Conservation (phyloP, 2,113 vertebrate genomes). For the Crotalus viridis region DNA sequence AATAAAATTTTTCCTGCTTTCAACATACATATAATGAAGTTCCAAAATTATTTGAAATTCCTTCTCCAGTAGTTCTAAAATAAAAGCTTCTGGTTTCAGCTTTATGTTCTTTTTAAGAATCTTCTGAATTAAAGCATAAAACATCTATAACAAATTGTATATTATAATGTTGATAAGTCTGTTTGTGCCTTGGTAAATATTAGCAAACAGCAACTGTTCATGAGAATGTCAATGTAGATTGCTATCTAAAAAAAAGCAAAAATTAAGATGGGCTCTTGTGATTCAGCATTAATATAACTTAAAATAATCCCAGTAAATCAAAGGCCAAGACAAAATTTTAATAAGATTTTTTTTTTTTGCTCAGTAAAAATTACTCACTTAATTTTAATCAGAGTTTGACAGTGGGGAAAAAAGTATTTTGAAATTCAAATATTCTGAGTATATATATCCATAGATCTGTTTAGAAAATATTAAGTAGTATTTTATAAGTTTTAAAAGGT, state of each 20-base stretch:
- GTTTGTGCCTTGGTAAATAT: background rate
- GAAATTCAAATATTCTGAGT: background rate
- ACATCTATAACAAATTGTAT: constrained; percentile 25
- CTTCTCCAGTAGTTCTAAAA: background rate
- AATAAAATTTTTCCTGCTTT: background rate
- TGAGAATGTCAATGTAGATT: constrained; percentile 41
- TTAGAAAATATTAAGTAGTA: background rate
- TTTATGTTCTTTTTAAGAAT: background rate
- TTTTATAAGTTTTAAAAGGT: background rate
- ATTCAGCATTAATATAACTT: constrained; percentile 25
- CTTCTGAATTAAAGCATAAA: background rate
- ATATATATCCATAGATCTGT: background rate
- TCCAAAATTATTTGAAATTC: background rate
- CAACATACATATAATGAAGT: background rate
- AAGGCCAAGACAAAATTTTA: constrained; percentile 5
- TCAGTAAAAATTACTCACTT: constrained; percentile 1
- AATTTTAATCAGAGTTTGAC: background rate
- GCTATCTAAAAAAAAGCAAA: constrained; percentile 36
- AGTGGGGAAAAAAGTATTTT: background rate
- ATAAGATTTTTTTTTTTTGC: background rate
- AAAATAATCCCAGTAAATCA: constrained; percentile 25
- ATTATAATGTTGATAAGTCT: constrained; percentile 43
- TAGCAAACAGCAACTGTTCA: background rate
- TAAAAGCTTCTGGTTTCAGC: background rate
- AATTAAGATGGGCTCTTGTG: constrained; percentile 4